These are phyloP conservation scores for Pagetopsis macropterus DNA, from an alignment of 2,797 vertebrate species.

Conservation along the genomic window DNA sequence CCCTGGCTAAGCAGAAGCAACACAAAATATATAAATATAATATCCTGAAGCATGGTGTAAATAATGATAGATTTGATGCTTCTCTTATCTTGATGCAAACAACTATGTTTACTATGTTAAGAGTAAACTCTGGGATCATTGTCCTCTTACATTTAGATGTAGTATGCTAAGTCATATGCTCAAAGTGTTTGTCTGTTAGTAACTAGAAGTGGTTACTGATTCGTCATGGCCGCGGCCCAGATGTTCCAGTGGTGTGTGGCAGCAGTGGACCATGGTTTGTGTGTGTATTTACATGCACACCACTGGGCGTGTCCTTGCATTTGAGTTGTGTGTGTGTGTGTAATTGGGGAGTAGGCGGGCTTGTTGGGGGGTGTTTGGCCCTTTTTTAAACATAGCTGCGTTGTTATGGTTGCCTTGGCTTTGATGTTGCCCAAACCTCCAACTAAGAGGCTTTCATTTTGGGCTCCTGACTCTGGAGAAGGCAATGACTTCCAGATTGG, in stretches of 20 bases:
- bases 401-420: slow-evolving; percentile 85
- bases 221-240: slow-evolving; percentile 71
- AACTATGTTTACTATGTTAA: neutral
- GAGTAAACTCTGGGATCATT: slow-evolving; percentile 5
- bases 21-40: neutral
- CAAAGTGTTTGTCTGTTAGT: slow-evolving; percentile 40
- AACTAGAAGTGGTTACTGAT: slow-evolving; percentile 64
- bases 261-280: slow-evolving; percentile 43
- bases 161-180: slow-evolving; percentile 28
- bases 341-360: slow-evolving; percentile 68
- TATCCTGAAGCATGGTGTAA: neutral
- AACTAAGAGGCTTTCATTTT: slow-evolving; percentile 84
- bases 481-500: slow-evolving; percentile 87
- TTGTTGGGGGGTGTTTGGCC: slow-evolving; percentile 64
- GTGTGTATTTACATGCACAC: slow-evolving; percentile 47
- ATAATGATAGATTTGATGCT: neutral
- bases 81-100: neutral
- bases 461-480: slow-evolving; percentile 77
- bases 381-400: slow-evolving; percentile 83
- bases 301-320: slow-evolving; percentile 61
- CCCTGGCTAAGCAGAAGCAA: neutral
- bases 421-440: slow-evolving; percentile 86
- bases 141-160: slow-evolving; percentile 2
- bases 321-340: slow-evolving; percentile 36
- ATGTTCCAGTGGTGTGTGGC: slow-evolving; percentile 75